Evolutionary conservation across 2,113 vertebrate genomes (phyloP).

Genomic region (Amblyopsis rosae): DNA sequence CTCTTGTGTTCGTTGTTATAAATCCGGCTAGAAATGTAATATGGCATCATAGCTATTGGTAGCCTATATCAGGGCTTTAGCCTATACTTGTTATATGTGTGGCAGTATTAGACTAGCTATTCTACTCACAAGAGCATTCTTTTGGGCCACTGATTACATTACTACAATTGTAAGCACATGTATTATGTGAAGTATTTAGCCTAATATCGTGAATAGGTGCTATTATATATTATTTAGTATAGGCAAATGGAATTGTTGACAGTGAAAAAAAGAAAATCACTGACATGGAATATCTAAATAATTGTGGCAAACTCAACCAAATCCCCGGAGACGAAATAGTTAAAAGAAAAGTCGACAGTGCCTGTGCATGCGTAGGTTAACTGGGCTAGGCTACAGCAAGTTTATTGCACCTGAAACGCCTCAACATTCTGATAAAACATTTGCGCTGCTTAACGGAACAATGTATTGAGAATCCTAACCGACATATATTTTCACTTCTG

Average conservation of each 20-base stretch:
- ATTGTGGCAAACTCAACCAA: neutral
- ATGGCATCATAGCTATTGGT: too few relatives aligned
- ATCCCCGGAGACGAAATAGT: neutral
- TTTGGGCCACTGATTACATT: too few relatives aligned
- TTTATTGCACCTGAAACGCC: neutral
- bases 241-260: too few relatives aligned
- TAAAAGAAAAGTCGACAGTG: neutral
- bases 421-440: neutral
- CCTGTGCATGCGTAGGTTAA: neutral
- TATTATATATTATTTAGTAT: too few relatives aligned
- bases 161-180: too few relatives aligned
- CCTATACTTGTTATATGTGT: too few relatives aligned
- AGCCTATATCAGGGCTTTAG: too few relatives aligned
- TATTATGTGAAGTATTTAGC: too few relatives aligned
- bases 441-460: conserved; percentile 41
- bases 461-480: conserved; percentile 26
- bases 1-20: neutral
- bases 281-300: neutral
- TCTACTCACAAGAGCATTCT: too few relatives aligned
- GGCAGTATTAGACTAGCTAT: too few relatives aligned
- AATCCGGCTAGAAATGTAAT: neutral
- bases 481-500: conserved; percentile 1
- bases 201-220: too few relatives aligned
- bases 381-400: neutral
- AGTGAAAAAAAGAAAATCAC: too few relatives aligned